Base-by-base conservation (phyloP, 2,797 vertebrate genomes). In the Oceanodroma leucorhoa region DNA sequence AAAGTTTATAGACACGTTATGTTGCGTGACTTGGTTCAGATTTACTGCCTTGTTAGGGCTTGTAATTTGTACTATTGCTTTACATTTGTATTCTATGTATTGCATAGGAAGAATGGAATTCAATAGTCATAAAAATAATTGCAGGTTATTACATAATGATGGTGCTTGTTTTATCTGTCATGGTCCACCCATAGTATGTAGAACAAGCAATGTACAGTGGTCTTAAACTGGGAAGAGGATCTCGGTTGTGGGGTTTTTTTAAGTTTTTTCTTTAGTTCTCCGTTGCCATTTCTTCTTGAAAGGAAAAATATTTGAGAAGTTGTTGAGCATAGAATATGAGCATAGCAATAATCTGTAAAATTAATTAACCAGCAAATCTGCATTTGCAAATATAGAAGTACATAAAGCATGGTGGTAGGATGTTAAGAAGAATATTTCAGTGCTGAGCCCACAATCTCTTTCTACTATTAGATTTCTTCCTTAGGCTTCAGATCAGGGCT, bases 41-140 rank as follows among this genome's bases (percentile, higher is more conserved):
- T 97, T 97, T 97, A 84, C 96, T 89, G 95, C 94, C 96, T 89
- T 98, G 97, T 97, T 94, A 95, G 94, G 97, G 97, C 97, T 97
- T 98, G 97, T 94, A 97, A 97, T 97, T 94, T 96, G 90, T 96
- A 90, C 89, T 96, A 34, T 96, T 96, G 92, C 98, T 98, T 96
- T 98, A 97, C 97, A 98, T 98, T 98, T 97, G 97, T 98, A 98
- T 97, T 97, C 98, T 99, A 97, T 98, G 99, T 98, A 98, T 98
- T 99, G 98, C 98, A 98, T 99, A 99, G 99, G 97, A 97, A 98
- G 98, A 98, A 96, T 98, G 99, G 99, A 99, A 99, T 99, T 99
- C 98, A 98, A 98, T 98, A 98, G 97, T 98, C 98, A 98, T 98
- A 98, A 98, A 99, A 99, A 98, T 99, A 99, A 99, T 99, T 99